A percentile compares a stretch with the other conserved stretches of the same genome.
Evolutionary conservation across 1,140 invertebrate genomes (phyloP).

Genomic region (Centruroides vittatus): DNA sequence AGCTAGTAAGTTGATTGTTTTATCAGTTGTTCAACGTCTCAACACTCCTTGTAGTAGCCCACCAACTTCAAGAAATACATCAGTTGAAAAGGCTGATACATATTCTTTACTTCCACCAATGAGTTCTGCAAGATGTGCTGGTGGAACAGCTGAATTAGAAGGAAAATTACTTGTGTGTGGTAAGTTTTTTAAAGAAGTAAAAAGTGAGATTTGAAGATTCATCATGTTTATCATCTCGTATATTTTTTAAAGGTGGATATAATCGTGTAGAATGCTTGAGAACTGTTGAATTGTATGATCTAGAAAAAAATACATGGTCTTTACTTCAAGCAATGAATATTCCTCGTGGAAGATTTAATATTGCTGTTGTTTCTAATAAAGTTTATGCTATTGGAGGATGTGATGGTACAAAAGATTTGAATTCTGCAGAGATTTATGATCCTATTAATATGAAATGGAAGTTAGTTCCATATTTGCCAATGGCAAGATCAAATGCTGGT

Average conservation of each 20-base stretch:
- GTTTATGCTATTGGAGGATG: constrained; percentile 61
- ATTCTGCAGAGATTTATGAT: constrained; percentile 49
- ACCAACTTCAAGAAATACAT: constrained; percentile 13
- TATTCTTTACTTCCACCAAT: constrained; percentile 40
- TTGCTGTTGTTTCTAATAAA: constrained; percentile 45
- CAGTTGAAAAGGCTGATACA: constrained; percentile 11
- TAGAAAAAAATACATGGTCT: constrained; percentile 50
- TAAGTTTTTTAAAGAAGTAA: constrained; percentile 25
- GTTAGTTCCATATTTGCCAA: constrained; percentile 41
- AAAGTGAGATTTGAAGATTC: too few relatives aligned
- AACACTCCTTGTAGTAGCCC: constrained; percentile 31
- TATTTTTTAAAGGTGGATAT: constrained; percentile 49
- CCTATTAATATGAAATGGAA: constrained; percentile 44
- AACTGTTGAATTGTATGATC: constrained; percentile 55
- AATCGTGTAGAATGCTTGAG: constrained; percentile 67
- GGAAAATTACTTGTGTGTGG: constrained; percentile 56
- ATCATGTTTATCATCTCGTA: too few relatives aligned
- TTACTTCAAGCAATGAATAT: constrained; percentile 48
- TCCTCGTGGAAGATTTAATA: constrained; percentile 56
- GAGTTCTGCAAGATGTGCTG: constrained; percentile 51
- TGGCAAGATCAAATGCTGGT: constrained; percentile 50
- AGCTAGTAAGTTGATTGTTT: constrained; percentile 41
- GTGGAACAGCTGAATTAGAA: constrained; percentile 52
- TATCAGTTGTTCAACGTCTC: constrained; percentile 46
- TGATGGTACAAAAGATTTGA: constrained; percentile 57